phyloP scores from a whole-genome alignment of 35 echinoderm and acorn worm species.

The Apostichopus japonicus region DNA sequence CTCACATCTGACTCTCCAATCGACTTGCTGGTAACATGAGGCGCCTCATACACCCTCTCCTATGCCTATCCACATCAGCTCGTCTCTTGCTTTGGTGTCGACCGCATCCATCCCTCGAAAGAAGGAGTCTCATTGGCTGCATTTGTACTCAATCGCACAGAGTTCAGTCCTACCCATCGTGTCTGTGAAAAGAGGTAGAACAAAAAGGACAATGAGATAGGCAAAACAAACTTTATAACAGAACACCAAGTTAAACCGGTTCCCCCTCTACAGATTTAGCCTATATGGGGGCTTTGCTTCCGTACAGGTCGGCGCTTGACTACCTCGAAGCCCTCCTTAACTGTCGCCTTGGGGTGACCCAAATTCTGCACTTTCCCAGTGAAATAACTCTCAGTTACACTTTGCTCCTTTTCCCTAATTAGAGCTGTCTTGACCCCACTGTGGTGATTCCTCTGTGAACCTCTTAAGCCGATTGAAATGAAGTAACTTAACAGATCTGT shows the following conservation, averaged over 20 bases:
- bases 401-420: background rate
- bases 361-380: background rate
- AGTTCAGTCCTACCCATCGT: background rate
- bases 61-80: no score
- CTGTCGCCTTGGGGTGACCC: background rate
- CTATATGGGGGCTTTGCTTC: background rate
- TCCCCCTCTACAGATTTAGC: background rate
- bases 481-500: no score
- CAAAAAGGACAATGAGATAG: background rate
- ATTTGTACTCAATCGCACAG: background rate
- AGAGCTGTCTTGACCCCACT: no score
- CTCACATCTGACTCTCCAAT: background rate
- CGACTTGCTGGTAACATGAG: background rate
- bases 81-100: no score
- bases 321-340: background rate
- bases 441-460: no score
- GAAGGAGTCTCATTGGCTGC: background rate
- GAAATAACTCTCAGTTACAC: no score
- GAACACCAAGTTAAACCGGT: background rate
- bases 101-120: background rate
- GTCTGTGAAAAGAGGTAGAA: background rate
- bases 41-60: no score
- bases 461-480: no score
- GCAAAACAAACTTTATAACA: no score
- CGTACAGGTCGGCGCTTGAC: background rate